Base-by-base conservation (phyloP, 2,888 invertebrate species). In the Halictus quadricinctus region DNA sequence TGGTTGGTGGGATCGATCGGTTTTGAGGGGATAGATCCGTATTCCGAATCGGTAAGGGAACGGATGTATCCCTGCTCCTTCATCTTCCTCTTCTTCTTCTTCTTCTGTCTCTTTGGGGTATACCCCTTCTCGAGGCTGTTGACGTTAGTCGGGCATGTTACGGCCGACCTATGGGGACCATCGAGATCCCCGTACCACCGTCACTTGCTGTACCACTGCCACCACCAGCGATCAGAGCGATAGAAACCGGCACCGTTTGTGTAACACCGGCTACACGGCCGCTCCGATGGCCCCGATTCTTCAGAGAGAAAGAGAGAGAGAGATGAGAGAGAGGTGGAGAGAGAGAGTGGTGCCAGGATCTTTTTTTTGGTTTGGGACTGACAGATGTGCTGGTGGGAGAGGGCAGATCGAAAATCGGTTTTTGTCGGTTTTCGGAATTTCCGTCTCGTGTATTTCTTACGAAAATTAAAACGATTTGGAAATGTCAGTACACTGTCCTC, bases 11-110 rank as follows among this genome's bases (percentile, higher is more conserved):
- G 82, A 78, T 76, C 83, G 82, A 87, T 81, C 84, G 29, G 88
- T 88, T 54, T 54, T 54, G 54, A n/a, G 88, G 90, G 90, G 90
- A 90, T 89, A 90, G 86, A 88, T 91, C 88, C 54, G 21, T 54
- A 87, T 46, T 69, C 85, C 83, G 80, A 86, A 87, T 88, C 88
- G 87, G 87, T 80, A 79, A 43, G 81, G 81, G 76, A 72, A 76
- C 79, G 74, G 50, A 80, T 79, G 73, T 13, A 1, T 72, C 41
- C 43, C 75, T 50, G 64, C 64, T 13, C 2, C 15, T 29, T n/a
- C 7, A 29, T 64, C 54, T 54, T 50, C 5, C 18, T 50, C 50
- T 36, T 54, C 43, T 58, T 69, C 50, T 66, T 41, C 36, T 10
- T 41, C 74, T 25, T 43, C 66, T 48, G 29, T 10, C 54, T 54